Evolutionary conservation across 30 jellyfish, hydroid and myxozoan genomes (phyloP).

Genomic region (Hydra vulgaris): DNA sequence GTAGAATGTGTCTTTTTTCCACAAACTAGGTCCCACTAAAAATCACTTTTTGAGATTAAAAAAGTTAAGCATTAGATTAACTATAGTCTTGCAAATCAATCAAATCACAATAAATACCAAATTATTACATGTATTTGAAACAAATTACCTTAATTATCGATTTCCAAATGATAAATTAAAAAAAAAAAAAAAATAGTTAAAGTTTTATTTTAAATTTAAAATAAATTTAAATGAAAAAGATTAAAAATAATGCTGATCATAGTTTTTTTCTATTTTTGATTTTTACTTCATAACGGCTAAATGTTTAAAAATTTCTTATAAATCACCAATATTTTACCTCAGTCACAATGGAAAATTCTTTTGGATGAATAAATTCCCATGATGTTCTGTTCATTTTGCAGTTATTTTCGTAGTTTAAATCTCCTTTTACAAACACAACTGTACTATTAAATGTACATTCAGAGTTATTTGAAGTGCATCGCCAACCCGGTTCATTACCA

Average conservation of each 20-base stretch:
- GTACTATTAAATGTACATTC: constrained; percentile 52
- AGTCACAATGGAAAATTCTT: constrained; percentile 3
- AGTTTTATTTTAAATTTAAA: too few species aligned
- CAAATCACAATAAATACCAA: too few species aligned
- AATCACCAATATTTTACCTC: not conserved
- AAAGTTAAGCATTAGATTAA: not conserved
- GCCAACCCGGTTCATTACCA: constrained; percentile 48
- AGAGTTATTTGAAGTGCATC: constrained; percentile 21
- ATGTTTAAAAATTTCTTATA: too few species aligned
- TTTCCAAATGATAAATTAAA: too few species aligned
- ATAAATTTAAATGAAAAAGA: too few species aligned
- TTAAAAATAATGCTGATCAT: too few species aligned
- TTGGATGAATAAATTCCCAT: not conserved
- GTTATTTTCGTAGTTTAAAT: constrained; percentile 2
- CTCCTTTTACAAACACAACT: constrained; percentile 18
- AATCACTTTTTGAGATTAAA: not conserved
- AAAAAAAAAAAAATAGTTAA: too few species aligned
- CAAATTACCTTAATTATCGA: too few species aligned
- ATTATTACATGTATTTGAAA: too few species aligned
- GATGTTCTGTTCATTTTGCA: constrained; percentile 16
- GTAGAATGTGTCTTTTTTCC: constrained; percentile 42
- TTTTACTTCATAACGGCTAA: too few species aligned
- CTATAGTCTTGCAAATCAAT: too few species aligned
- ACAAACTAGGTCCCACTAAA: constrained; percentile 74
- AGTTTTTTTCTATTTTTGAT: too few species aligned